phyloP scores from a whole-genome alignment of 2,797 vertebrate genomes.

The Neosilurus hyrtlii region DNA sequence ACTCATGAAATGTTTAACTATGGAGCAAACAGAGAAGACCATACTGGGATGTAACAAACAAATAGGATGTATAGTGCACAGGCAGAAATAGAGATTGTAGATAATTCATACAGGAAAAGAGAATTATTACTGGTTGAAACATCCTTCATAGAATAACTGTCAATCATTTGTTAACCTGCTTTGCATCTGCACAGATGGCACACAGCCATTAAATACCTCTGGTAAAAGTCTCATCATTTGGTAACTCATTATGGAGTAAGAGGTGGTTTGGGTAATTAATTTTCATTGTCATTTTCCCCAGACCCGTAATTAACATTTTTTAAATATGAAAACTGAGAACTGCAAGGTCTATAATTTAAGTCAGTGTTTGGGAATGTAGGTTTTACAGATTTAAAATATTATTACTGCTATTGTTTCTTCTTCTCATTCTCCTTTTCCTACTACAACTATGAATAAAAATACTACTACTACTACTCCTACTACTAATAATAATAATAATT shows the following conservation, averaged over 20 bases:
- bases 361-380: neutral
- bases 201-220: constrained; percentile 17
- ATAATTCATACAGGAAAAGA: too few species aligned
- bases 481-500: neutral
- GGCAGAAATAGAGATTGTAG: neutral
- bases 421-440: too few species aligned
- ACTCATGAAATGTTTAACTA: neutral
- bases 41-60: neutral
- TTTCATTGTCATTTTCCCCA: neutral
- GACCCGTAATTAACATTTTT: constrained; percentile 10
- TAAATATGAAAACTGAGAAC: neutral
- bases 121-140: neutral
- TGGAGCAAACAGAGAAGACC: neutral
- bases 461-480: neutral
- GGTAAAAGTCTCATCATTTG: constrained; percentile 15
- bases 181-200: constrained; percentile 13
- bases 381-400: neutral
- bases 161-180: neutral
- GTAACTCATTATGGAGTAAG: neutral
- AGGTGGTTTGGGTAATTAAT: neutral
- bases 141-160: neutral
- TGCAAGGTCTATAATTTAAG: neutral
- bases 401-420: too few species aligned
- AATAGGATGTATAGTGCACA: neutral
- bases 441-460: too few species aligned